Percentiles rank a stretch among this genome's conserved stretches.
These are phyloP conservation scores for Crocuta crocuta DNA, from an alignment of 2,113 vertebrate genomes.

Conservation along the genomic window DNA sequence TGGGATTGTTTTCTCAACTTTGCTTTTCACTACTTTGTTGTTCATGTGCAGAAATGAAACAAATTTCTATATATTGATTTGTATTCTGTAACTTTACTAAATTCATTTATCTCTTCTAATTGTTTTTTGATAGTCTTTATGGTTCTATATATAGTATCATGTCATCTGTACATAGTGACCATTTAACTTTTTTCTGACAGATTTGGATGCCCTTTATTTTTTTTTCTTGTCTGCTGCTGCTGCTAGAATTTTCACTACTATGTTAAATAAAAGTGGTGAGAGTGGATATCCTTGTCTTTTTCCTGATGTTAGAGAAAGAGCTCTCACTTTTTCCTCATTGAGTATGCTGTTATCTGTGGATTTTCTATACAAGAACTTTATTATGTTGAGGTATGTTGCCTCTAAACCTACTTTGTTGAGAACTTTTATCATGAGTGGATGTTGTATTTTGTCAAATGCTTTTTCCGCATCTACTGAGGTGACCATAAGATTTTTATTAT, in stretches of 20 bases:
- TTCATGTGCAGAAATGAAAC: background rate
- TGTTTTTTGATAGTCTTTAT: background rate
- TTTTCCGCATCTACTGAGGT: background rate
- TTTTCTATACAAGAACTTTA: background rate
- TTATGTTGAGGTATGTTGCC: background rate
- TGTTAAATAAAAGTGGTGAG: background rate
- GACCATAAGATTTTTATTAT: background rate
- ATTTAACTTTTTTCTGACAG: background rate
- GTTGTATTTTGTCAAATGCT: background rate
- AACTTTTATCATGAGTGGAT: background rate
- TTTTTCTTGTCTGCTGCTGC: background rate
- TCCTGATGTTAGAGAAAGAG: background rate
- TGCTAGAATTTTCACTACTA: background rate
- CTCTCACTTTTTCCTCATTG: background rate
- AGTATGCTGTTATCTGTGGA: background rate
- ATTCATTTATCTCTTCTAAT: background rate
- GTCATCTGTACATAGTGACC: background rate
- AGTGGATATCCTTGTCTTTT: background rate
- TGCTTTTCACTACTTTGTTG: background rate
- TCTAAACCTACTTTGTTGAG: background rate
- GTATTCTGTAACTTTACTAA: background rate
- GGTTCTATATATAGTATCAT: background rate
- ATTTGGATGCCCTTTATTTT: background rate
- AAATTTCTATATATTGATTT: background rate
- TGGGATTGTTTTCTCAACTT: background rate